Conservation (phyloP, 1,140 invertebrate species). For the Sarcophaga bullata region DNA sequence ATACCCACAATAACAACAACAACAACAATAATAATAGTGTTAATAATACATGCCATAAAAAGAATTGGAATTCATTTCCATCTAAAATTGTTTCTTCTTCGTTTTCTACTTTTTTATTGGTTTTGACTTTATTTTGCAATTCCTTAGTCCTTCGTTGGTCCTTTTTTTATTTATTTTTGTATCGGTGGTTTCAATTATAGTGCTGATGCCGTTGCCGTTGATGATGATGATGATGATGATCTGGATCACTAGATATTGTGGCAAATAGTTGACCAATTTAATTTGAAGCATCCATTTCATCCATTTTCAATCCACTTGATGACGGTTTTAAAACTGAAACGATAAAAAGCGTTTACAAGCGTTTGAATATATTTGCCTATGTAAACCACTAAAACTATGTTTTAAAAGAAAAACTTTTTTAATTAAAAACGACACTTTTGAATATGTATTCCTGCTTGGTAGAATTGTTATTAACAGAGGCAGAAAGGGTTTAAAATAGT, state of each 20-base stretch:
- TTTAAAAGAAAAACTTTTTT: too few species aligned
- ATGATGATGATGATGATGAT: neutral
- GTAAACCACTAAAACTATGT: too few species aligned
- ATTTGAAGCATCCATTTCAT: too few species aligned
- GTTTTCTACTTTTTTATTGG: neutral
- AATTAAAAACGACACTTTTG: too few species aligned
- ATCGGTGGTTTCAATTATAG: conserved; percentile 4
- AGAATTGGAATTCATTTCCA: neutral
- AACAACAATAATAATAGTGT: neutral
- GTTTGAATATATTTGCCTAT: neutral
- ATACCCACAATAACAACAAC: neutral
- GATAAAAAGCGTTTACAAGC: neutral
- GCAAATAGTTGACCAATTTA: neutral
- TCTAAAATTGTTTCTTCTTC: neutral
- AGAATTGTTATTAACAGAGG: too few species aligned
- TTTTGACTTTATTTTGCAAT: neutral
- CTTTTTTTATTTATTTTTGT: neutral
- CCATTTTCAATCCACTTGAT: too few species aligned
- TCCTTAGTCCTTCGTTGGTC: neutral
- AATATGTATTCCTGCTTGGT: too few species aligned
- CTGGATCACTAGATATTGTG: neutral
- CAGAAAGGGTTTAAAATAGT: too few species aligned
- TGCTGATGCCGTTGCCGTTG: neutral
- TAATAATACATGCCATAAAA: neutral
- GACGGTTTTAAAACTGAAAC: neutral